Percentiles rank a stretch among this genome's conserved stretches.
These are phyloP conservation scores for Laodelphax striatellus DNA, from an alignment of 1,140 invertebrate genomes.

Conservation along the genomic window DNA sequence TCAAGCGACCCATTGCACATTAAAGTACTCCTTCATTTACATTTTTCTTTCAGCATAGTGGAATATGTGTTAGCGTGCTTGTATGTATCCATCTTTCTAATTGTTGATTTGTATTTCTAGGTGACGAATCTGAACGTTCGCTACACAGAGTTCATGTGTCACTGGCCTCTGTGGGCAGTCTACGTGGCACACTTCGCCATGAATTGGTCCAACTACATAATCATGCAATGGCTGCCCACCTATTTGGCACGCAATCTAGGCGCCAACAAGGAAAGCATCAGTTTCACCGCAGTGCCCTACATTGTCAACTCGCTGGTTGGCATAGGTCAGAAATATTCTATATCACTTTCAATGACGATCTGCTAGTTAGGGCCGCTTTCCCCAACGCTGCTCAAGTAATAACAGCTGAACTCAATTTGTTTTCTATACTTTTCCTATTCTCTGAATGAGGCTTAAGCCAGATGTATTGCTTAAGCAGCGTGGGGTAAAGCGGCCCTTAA, in stretches of 20 bases:
- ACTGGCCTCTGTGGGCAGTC: slow-evolving; percentile 65
- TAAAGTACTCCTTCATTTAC: too few relatives aligned
- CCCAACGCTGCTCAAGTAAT: too few relatives aligned
- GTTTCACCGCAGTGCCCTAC: slow-evolving; percentile 66
- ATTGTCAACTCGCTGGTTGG: slow-evolving; percentile 63
- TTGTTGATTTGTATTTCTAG: slow-evolving; percentile 26
- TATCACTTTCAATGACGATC: too few relatives aligned
- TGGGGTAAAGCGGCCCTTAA: too few relatives aligned
- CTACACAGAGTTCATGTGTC: slow-evolving; percentile 55
- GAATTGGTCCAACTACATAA: slow-evolving; percentile 77
- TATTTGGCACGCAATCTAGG: slow-evolving; percentile 55
- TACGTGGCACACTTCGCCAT: slow-evolving; percentile 73
- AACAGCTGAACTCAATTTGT: too few relatives aligned
- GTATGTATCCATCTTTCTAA: slow-evolving; percentile 6
- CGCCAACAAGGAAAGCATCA: slow-evolving; percentile 58
- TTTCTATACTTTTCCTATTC: too few relatives aligned
- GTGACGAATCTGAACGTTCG: slow-evolving; percentile 40
- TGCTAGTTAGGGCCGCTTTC: too few relatives aligned
- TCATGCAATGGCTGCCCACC: slow-evolving; percentile 75
- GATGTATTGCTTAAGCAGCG: too few relatives aligned
- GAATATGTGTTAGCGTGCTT: background rate
- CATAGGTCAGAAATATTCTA: slow-evolving; percentile 41
- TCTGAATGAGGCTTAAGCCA: too few relatives aligned
- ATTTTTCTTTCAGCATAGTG: too few relatives aligned
- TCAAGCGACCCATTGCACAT: too few relatives aligned